Percentiles rank a stretch among this genome's conserved stretches.
Evolutionary conservation across 2,113 vertebrate genomes (phyloP).

Genomic region (Sminthopsis crassicaudata): DNA sequence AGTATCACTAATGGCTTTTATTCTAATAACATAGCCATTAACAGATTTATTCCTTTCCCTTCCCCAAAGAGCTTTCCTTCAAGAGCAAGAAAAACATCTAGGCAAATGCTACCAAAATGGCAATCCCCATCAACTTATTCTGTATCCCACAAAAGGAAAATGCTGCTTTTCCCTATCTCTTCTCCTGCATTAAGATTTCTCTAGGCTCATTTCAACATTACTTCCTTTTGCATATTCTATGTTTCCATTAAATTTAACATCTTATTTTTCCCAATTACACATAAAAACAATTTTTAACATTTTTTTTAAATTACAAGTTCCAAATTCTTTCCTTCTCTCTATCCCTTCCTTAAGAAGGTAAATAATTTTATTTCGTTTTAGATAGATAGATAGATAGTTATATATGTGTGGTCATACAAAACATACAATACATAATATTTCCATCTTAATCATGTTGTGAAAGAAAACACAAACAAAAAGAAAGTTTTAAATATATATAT

Average conservation of each 20-base stretch:
- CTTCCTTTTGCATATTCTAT: background rate
- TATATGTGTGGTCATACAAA: no score
- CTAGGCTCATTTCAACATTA: background rate
- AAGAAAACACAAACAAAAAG: no score
- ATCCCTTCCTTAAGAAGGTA: background rate
- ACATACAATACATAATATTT: no score
- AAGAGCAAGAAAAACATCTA: background rate
- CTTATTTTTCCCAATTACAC: background rate
- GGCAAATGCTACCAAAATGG: background rate
- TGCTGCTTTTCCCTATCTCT: background rate
- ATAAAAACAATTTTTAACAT: background rate
- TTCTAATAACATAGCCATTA: background rate
- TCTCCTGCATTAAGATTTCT: background rate
- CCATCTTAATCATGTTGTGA: no score
- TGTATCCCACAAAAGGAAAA: background rate
- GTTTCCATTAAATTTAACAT: background rate
- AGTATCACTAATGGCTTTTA: background rate
- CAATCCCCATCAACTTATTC: background rate
- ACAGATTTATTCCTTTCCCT: background rate
- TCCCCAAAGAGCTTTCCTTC: background rate
- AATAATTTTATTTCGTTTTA: background rate
- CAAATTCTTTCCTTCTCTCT: background rate
- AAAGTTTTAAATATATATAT: no score
- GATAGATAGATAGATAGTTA: no score
- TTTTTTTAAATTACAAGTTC: background rate